phyloP scores from a whole-genome alignment of 2,888 invertebrate genomes.

The Aquatica leii region DNA sequence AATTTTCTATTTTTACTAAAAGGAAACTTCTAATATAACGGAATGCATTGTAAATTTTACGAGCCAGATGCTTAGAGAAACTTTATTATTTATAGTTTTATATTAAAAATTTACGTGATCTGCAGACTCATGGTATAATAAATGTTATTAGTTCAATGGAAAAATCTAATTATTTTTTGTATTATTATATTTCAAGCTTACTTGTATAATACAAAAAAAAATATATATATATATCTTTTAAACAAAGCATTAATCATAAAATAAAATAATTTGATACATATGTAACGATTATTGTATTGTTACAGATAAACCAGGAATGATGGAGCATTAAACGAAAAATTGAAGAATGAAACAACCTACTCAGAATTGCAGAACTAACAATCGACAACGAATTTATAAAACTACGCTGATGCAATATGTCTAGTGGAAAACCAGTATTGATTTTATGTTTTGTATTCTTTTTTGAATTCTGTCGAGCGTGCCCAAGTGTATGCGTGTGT shows the following conservation, averaged over 20 bases:
- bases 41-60: neutral
- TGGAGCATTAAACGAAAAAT: neutral
- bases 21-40: neutral
- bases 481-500: constrained; percentile 83
- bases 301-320: neutral
- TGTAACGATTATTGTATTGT: constrained; percentile 3
- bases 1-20: neutral
- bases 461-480: constrained; percentile 58
- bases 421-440: constrained; percentile 34
- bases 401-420: constrained; percentile 32
- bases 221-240: too few species aligned
- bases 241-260: too few species aligned
- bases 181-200: too few species aligned
- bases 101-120: too few species aligned
- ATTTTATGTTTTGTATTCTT: constrained; percentile 36
- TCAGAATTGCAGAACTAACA: constrained; percentile 8
- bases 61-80: too few species aligned
- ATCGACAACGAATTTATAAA: constrained; percentile 14
- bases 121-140: too few species aligned
- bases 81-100: too few species aligned
- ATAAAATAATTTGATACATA: too few species aligned
- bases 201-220: too few species aligned
- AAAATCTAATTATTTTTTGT: too few species aligned
- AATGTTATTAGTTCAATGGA: too few species aligned
- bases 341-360: neutral